phyloP scores from a whole-genome alignment of 2,797 vertebrate genomes.

The Molossus alvarezi region DNA sequence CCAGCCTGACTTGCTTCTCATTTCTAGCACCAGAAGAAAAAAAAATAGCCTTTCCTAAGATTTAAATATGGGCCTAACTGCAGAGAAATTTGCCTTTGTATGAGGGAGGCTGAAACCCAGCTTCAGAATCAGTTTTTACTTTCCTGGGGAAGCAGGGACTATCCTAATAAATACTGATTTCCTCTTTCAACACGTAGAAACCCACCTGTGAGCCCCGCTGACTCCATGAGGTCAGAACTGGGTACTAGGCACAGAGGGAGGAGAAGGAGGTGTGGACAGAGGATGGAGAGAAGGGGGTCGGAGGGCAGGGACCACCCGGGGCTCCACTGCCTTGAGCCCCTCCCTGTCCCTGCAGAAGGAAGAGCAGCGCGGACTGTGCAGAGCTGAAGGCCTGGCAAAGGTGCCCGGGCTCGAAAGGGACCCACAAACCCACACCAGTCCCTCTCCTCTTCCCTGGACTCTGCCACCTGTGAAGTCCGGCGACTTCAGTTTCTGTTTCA shows the following conservation, averaged over 20 bases:
- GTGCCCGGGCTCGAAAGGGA: neutral
- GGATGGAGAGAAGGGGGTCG: neutral
- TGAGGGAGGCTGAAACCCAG: slow-evolving; percentile 74
- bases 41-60: slow-evolving; percentile 82
- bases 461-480: neutral
- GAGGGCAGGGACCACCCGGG: neutral
- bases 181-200: slow-evolving; percentile 79
- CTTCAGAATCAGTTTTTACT: slow-evolving; percentile 81
- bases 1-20: slow-evolving; percentile 78
- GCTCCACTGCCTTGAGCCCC: accelerated
- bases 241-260: slow-evolving; percentile 72
- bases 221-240: slow-evolving; percentile 85
- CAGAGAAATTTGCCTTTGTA: slow-evolving; percentile 76
- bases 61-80: slow-evolving; percentile 66
- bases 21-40: slow-evolving; percentile 26
- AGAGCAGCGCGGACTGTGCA: accelerated
- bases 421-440: accelerated
- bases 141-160: slow-evolving; percentile 73
- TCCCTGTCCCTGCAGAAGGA: neutral
- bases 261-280: neutral
- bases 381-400: neutral
- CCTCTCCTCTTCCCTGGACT: accelerated
- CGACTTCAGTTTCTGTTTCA: neutral
- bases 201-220: slow-evolving; percentile 85
- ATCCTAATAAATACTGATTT: slow-evolving; percentile 83